Percentiles rank a stretch among this genome's conserved stretches.
These are phyloP conservation scores for Epinephelus coioides DNA, from an alignment of 2,797 vertebrate genomes.

Conservation along the genomic window DNA sequence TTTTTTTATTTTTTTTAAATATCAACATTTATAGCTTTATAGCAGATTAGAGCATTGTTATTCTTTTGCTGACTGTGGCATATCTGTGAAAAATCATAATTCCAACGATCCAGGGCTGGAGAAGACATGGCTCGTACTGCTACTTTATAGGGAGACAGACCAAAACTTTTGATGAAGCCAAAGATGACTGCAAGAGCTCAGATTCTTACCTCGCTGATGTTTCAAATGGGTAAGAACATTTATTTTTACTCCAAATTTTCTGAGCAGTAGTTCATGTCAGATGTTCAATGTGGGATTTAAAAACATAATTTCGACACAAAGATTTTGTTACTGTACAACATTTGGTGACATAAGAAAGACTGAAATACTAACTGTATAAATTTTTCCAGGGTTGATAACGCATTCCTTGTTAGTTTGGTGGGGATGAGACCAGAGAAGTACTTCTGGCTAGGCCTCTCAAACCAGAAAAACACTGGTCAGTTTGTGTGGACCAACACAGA, in stretches of 20 bases:
- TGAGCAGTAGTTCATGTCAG: no score
- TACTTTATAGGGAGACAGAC: slow-evolving; percentile 88
- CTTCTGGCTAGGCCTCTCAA: slow-evolving; percentile 95
- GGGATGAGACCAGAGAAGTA: slow-evolving; percentile 90
- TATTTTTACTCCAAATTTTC: not conserved
- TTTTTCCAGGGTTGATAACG: slow-evolving; percentile 89
- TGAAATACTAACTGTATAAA: not conserved
- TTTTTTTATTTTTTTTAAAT: no score
- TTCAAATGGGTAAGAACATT: slow-evolving; percentile 86
- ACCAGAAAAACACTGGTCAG: slow-evolving; percentile 80
- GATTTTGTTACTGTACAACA: not conserved
- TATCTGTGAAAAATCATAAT: not conserved
- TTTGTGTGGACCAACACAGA: slow-evolving; percentile 89
- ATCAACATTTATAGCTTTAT: not conserved
- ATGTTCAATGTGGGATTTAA: no score
- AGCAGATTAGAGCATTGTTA: not conserved
- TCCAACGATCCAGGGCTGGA: slow-evolving; percentile 88
- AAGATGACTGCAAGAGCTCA: slow-evolving; percentile 84
- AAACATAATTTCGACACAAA: no score
- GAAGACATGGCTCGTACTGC: slow-evolving; percentile 90
- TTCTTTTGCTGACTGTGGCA: not conserved
- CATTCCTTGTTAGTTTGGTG: slow-evolving; percentile 92
- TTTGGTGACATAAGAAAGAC: not conserved
- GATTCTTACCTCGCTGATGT: slow-evolving; percentile 88
- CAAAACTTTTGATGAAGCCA: slow-evolving; percentile 89